These are phyloP conservation scores for Drosophila asahinai DNA, from an alignment of 1,140 invertebrate species.

Conservation along the genomic window DNA sequence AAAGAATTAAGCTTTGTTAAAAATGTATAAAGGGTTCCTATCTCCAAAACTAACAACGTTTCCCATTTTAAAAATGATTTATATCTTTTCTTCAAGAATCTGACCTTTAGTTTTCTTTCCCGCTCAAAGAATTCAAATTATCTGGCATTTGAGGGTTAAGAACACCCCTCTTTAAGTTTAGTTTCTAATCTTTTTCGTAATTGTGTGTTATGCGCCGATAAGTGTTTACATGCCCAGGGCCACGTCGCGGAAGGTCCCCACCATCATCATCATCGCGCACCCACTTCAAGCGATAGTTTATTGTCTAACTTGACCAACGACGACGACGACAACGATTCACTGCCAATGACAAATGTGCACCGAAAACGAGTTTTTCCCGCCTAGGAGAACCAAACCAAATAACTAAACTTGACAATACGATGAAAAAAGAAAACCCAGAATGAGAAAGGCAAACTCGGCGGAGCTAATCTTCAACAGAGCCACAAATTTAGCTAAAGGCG, in stretches of 20 bases:
- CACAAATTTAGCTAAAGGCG: slow-evolving; percentile 16
- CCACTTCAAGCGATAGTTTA: slow-evolving; percentile 30
- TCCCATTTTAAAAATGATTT: too few relatives aligned
- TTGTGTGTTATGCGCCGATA: slow-evolving; percentile 20
- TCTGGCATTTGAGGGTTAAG: slow-evolving; percentile 5
- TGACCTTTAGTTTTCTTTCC: not conserved
- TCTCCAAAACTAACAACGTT: too few relatives aligned
- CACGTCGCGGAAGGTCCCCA: slow-evolving; percentile 33
- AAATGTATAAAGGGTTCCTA: too few relatives aligned
- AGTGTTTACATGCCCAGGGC: slow-evolving; percentile 37
- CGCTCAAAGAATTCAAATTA: not conserved
- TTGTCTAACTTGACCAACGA: slow-evolving; percentile 8
- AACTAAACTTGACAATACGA: not conserved
- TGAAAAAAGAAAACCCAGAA: slow-evolving; percentile 4
- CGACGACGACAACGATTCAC: slow-evolving; percentile 9
- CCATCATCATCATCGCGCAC: slow-evolving; percentile 2
- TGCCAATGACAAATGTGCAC: slow-evolving; percentile 47
- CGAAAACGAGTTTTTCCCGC: slow-evolving; percentile 34
- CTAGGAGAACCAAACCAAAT: slow-evolving; percentile 7
- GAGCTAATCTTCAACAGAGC: slow-evolving; percentile 36
- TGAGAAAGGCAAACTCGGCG: slow-evolving; percentile 8
- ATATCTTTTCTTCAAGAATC: too few relatives aligned
- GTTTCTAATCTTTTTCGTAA: slow-evolving; percentile 21
- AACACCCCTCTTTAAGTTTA: not conserved
- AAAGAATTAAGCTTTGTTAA: too few relatives aligned